Evolutionary conservation across 2,888 invertebrate genomes (phyloP).

Genomic region (Julus scandinavius): DNA sequence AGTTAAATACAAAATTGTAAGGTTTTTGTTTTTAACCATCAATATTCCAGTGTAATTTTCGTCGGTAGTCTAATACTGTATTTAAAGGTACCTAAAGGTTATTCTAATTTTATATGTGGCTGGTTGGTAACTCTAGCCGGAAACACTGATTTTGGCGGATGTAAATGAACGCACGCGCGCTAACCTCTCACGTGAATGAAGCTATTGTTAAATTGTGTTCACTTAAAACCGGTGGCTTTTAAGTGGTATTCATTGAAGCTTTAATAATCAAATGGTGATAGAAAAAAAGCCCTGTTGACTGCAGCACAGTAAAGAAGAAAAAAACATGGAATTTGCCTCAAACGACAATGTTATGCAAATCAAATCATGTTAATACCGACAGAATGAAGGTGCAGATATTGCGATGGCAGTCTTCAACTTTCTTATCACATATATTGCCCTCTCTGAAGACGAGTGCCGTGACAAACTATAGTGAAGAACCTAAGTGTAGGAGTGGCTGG

Average conservation of each 20-base stretch:
- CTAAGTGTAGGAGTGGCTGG: slow-evolving; percentile 21
- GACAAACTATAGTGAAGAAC: not conserved
- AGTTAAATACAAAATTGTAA: too few species aligned
- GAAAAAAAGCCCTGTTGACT: not conserved
- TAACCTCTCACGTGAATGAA: not conserved
- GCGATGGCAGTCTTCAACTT: slow-evolving; percentile 40
- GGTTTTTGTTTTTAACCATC: too few species aligned
- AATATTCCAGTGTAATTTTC: too few species aligned
- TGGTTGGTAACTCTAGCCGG: too few species aligned
- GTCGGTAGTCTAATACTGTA: too few species aligned
- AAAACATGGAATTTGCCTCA: slow-evolving; percentile 37
- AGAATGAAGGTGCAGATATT: slow-evolving; percentile 46
- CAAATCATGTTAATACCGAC: slow-evolving; percentile 37
- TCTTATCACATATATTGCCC: slow-evolving; percentile 35
- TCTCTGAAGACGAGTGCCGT: slow-evolving; percentile 10
- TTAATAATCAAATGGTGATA: not conserved
- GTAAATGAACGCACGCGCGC: too few species aligned
- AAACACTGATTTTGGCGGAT: too few species aligned
- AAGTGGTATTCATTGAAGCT: not conserved
- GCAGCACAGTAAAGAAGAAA: not conserved
- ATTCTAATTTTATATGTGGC: too few species aligned
- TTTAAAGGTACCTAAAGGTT: too few species aligned
- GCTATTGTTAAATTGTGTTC: not conserved
- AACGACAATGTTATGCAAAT: slow-evolving; percentile 46
- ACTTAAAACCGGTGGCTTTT: not conserved